A percentile compares a stretch with the other conserved stretches of the same genome.
phyloP scores from a whole-genome alignment of 2,113 vertebrate species.

The Pleuronectes platessa region DNA sequence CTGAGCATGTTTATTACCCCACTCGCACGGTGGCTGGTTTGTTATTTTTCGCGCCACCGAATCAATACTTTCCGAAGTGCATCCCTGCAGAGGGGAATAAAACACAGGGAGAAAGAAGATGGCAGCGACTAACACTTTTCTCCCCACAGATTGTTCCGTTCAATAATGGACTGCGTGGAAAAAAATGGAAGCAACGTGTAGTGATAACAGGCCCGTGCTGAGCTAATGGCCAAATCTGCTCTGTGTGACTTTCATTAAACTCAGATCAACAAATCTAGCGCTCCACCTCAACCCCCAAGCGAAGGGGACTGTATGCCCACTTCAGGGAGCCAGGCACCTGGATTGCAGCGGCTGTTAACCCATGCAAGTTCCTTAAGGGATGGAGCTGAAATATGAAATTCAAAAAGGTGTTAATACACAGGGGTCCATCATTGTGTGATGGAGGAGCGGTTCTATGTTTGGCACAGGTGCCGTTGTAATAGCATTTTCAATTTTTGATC shows the following conservation, averaged over 20 bases:
- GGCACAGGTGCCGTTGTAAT: background rate
- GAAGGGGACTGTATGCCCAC: conserved; percentile 15
- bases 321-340: conserved; percentile 15
- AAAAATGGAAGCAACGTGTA: conserved; percentile 72
- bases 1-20: conserved; percentile 63
- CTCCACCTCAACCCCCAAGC: background rate
- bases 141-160: conserved; percentile 69
- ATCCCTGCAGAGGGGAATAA: conserved; percentile 65
- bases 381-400: conserved; percentile 14
- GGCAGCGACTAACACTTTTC: conserved; percentile 55
- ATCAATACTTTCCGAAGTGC: conserved; percentile 76
- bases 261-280: conserved; percentile 69
- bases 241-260: conserved; percentile 72
- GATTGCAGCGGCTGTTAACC: conserved; percentile 13
- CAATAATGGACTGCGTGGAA: conserved; percentile 68
- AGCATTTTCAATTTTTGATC: background rate
- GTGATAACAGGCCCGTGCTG: conserved; percentile 72
- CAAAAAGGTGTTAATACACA: conserved; percentile 30
- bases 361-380: background rate
- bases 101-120: conserved; percentile 53
- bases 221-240: conserved; percentile 71
- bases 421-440: background rate
- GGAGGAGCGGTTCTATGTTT: background rate
- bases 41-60: conserved; percentile 73
- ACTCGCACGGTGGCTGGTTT: conserved; percentile 57